Percentiles rank a stretch among this genome's conserved stretches.
Evolutionary conservation across 2,888 invertebrate genomes (phyloP).

Genomic region (Hedychridium roseum): DNA sequence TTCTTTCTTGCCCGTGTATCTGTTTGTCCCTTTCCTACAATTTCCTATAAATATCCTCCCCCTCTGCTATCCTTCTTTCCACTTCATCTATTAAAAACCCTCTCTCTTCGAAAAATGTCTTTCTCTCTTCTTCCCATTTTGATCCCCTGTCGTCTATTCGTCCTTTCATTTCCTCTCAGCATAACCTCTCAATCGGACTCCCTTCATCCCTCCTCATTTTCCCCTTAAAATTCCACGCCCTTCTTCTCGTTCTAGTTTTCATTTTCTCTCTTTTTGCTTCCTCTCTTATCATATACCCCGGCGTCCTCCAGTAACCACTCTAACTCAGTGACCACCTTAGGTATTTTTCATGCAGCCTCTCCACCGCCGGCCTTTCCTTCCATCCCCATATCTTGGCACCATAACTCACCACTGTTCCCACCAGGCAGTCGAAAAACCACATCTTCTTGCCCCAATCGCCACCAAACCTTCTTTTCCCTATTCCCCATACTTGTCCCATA

Average conservation of each 20-base stretch:
- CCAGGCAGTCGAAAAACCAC: no score
- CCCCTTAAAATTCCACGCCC: no score
- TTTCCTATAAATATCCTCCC: background rate
- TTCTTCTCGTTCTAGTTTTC: background rate
- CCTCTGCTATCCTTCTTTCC: background rate
- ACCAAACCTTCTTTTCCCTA: no score
- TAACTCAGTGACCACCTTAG: background rate
- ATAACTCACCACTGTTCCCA: background rate
- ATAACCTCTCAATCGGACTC: background rate
- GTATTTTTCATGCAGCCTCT: background rate
- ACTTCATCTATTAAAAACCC: background rate
- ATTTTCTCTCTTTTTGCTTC: constrained; percentile 2
- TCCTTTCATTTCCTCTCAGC: background rate
- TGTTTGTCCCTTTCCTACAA: background rate
- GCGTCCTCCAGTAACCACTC: background rate
- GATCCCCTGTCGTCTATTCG: background rate
- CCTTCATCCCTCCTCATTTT: background rate
- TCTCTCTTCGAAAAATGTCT: background rate
- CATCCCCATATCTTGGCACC: constrained; percentile 1
- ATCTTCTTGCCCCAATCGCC: no score
- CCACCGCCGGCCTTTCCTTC: background rate
- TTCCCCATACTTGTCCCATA: no score
- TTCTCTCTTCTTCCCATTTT: background rate
- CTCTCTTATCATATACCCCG: no score
- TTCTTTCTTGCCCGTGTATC: background rate